Base-by-base conservation (phyloP, 2,113 vertebrate species). In the Pteropus alecto region DNA sequence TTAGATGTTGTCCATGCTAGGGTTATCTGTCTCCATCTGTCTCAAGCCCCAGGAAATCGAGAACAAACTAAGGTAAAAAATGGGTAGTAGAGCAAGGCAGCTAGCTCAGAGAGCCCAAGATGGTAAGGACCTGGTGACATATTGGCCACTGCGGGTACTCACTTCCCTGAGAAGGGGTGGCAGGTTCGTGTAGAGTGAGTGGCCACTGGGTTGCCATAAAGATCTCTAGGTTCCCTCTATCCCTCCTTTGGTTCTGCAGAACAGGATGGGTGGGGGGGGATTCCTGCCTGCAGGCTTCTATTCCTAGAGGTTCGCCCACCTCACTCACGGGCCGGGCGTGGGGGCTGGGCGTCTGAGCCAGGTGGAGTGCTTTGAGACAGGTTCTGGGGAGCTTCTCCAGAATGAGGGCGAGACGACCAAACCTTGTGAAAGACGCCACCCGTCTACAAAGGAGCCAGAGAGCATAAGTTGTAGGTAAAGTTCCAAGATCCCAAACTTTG, bases 401-500 rank as follows among this genome's bases (percentile, higher is more conserved):
- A 89, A 68, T 83, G 46, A 93, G n/a, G 88, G 58, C 18, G 77
- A 93, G 89, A 79, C 54, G 92, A 93, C 16, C 35, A 82, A 73
- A 70, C 68, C 86, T 63, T 67, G 84, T 78, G 67, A 91, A 95
- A 74, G 43, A 70, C 73, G 73, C 56, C 24, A 58, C 76, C 79
- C 56, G 61, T 81, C 46, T 65, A 79, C 38, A 83, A 88, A 94
- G 78, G 88, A 83, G 65, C 3, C 67, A 78, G 67, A 94, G 51
- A 96, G 54, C 51, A 21, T 28, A 73, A 88, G 41, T 35, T 79
- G 54, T 24, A 92, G 73, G 35, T 58, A 35, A 95, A 91, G 43
- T 61, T 95, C 89, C 74, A 94, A 79, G 74, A 96, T 41, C 67
- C 51, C 70, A 95, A 82, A 94, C 21, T 96, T 95, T 71, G 24